A percentile compares a stretch with the other conserved stretches of the same genome.
Evolutionary conservation across 2,113 vertebrate genomes (phyloP).

Genomic region (Clarias batrachus): DNA sequence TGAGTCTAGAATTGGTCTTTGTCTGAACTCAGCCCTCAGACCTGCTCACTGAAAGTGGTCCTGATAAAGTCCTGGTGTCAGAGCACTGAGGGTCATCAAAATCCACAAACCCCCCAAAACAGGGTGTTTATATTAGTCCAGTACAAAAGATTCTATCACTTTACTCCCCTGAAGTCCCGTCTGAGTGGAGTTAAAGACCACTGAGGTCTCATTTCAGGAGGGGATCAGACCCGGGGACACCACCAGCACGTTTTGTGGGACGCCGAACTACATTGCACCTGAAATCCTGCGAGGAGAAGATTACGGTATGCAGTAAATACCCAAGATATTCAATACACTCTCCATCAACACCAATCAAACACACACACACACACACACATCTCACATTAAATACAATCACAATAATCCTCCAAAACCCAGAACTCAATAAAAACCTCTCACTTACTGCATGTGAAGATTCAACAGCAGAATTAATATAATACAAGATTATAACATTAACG

Average conservation of each 20-base stretch:
- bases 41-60: not conserved
- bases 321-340: not conserved
- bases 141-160: not conserved
- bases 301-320: constrained; percentile 79
- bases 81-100: not conserved
- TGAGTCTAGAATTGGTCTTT: not conserved
- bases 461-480: too few species aligned
- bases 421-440: too few species aligned
- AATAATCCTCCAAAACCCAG: too few species aligned
- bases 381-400: too few species aligned
- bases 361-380: too few species aligned
- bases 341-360: too few species aligned
- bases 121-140: not conserved
- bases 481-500: not conserved
- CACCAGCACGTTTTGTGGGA: constrained; percentile 97
- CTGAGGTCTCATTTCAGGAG: constrained; percentile 76
- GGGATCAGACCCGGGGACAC: constrained; percentile 96
- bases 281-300: constrained; percentile 97
- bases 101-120: not conserved
- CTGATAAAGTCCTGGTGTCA: not conserved
- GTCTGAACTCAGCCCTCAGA: not conserved
- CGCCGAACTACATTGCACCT: constrained; percentile 96
- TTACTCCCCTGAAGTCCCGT: not conserved
- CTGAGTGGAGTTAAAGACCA: constrained; percentile 1
- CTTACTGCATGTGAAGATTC: too few species aligned